Percentiles rank a stretch among this genome's conserved stretches.
phyloP scores from a whole-genome alignment of 2,888 invertebrate genomes.

The Phortica magna region DNA sequence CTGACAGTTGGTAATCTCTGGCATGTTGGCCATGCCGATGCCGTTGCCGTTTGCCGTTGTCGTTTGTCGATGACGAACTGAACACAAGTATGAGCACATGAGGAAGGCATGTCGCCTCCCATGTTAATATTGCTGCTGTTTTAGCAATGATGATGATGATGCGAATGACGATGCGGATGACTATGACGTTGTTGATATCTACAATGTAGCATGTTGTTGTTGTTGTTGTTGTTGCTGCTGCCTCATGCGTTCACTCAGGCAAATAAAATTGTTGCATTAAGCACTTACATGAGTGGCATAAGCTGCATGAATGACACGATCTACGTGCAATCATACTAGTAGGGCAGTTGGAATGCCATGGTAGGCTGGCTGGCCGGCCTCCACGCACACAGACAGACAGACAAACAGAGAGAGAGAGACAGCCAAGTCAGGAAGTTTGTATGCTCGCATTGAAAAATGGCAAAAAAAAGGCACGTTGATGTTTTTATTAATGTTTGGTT shows the following conservation, averaged over 20 bases:
- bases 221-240: background rate
- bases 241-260: conserved; percentile 40
- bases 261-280: conserved; percentile 72
- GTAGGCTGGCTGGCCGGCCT: conserved; percentile 30
- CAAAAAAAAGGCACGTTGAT: conserved; percentile 55
- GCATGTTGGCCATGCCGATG: conserved; percentile 73
- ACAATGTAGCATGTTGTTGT: conserved; percentile 17
- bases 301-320: conserved; percentile 28
- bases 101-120: conserved; percentile 42
- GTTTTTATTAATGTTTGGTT: conserved; percentile 62
- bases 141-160: conserved; percentile 45
- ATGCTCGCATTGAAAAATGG: conserved; percentile 57
- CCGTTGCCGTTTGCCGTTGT: conserved; percentile 47
- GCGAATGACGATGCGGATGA: conserved; percentile 39
- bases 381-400: conserved; percentile 27
- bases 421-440: background rate
- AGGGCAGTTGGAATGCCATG: background rate
- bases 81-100: conserved; percentile 11
- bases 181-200: conserved; percentile 15
- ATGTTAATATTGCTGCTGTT: conserved; percentile 43
- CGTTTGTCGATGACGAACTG: conserved; percentile 29
- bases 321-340: background rate
- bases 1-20: conserved; percentile 77
- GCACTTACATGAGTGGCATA: conserved; percentile 56
- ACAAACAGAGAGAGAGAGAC: conserved; percentile 49